Evolutionary conservation across 2,113 vertebrate genomes (phyloP).

Genomic region (Phalacrocorax brasilianus): DNA sequence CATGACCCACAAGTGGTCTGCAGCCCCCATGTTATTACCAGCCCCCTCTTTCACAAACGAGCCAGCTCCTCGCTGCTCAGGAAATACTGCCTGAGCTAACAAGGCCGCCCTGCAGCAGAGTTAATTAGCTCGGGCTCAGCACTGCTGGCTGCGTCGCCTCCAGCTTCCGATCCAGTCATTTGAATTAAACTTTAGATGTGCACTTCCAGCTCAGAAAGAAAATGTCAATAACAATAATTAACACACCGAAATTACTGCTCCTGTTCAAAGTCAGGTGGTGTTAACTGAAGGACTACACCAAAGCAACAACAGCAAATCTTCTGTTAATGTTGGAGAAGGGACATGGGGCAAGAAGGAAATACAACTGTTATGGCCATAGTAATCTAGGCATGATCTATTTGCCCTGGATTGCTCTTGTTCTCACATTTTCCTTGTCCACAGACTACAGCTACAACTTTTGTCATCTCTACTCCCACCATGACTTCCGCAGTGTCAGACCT

Average conservation of each 20-base stretch:
- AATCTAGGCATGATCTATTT: background rate
- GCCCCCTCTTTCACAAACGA: background rate
- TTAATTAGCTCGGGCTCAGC: background rate
- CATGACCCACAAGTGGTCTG: background rate
- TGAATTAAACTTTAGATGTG: background rate
- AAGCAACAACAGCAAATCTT: background rate
- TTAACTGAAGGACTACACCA: background rate
- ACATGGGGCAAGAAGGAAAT: background rate
- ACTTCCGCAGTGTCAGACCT: background rate
- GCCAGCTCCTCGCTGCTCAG: background rate
- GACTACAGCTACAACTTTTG: background rate
- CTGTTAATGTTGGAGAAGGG: background rate
- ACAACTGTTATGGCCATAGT: background rate
- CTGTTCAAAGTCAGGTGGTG: background rate
- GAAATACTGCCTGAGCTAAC: background rate
- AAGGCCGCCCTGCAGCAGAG: background rate
- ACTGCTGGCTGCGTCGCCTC: background rate
- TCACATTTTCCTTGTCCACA: background rate
- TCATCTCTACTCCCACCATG: background rate
- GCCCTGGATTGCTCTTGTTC: background rate
- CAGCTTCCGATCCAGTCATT: background rate
- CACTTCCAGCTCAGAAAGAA: background rate
- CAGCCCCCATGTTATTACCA: background rate
- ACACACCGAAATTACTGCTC: background rate
- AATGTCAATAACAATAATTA: background rate